These are phyloP conservation scores for Drosophila elegans DNA, from an alignment of 1,140 invertebrate species.

Conservation along the genomic window DNA sequence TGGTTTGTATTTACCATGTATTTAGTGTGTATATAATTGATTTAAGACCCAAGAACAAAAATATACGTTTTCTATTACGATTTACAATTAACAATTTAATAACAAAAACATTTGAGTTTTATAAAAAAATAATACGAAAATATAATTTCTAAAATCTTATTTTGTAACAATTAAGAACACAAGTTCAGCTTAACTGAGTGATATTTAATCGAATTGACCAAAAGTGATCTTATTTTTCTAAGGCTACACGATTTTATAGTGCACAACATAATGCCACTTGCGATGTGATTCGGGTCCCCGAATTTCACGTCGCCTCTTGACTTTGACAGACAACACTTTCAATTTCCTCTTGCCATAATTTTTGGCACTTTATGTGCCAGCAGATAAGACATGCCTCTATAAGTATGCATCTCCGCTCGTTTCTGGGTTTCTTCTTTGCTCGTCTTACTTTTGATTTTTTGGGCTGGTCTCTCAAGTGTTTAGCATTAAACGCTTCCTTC, in stretches of 20 bases:
- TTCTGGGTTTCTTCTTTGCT: conserved; percentile 1
- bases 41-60: no score
- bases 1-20: no score
- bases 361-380: conserved; percentile 74
- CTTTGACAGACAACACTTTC: conserved; percentile 29
- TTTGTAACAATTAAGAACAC: no score
- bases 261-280: not conserved
- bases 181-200: no score
- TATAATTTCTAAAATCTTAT: no score
- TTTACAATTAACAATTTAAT: no score
- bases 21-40: no score
- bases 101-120: no score
- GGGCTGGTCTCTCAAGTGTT: conserved; percentile 60
- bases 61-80: no score
- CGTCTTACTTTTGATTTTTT: conserved; percentile 20
- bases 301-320: conserved; percentile 27
- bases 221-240: not conserved
- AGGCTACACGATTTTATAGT: not conserved
- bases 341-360: conserved; percentile 78
- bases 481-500: conserved; percentile 74
- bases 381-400: conserved; percentile 65
- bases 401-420: conserved; percentile 42
- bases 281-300: not conserved
- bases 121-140: no score
- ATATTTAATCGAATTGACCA: no score